These are phyloP conservation scores for Dendrocincla tyrannina DNA, from an alignment of 2,797 vertebrate genomes.

Conservation along the genomic window DNA sequence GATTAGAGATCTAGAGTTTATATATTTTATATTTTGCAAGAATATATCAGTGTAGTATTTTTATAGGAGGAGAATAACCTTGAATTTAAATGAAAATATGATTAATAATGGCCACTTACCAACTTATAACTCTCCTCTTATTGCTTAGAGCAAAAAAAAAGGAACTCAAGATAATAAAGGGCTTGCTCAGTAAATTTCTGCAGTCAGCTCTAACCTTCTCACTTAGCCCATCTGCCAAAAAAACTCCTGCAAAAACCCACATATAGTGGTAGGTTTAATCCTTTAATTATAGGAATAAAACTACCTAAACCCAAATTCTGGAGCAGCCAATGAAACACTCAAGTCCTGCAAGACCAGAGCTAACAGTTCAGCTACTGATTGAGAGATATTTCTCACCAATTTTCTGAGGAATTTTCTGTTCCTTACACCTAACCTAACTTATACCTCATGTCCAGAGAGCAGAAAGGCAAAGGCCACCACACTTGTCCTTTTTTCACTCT, in stretches of 20 bases:
- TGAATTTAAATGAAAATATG: background rate
- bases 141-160: background rate
- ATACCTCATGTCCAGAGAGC: background rate
- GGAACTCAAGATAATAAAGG: background rate
- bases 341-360: background rate
- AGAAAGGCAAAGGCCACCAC: background rate
- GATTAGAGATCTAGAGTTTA: background rate
- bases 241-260: background rate
- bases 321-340: background rate
- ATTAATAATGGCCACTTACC: background rate
- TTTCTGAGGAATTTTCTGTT: background rate
- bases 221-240: background rate
- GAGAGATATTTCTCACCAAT: background rate
- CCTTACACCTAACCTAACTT: background rate
- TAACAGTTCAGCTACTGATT: background rate
- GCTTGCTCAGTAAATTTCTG: background rate
- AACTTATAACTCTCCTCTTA: background rate
- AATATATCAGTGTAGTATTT: background rate
- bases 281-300: constrained; percentile 2
- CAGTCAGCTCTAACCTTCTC: background rate
- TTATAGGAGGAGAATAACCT: background rate
- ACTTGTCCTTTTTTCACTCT: background rate
- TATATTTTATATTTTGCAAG: background rate
- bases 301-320: background rate
- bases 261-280: background rate